Evolutionary conservation across 2,797 vertebrate species (phyloP).

Genomic region (Ataeniobius toweri): DNA sequence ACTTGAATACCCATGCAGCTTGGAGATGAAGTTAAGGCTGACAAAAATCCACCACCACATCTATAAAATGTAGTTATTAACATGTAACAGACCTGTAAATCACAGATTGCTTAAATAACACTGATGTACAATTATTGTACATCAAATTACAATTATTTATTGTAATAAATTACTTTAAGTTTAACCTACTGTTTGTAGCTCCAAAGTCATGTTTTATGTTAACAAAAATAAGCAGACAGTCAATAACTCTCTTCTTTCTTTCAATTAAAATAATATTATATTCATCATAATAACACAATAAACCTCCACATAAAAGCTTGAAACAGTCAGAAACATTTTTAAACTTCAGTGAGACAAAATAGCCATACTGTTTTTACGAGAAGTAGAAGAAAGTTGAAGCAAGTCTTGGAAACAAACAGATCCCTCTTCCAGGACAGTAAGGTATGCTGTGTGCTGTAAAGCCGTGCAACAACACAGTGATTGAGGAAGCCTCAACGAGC

Average conservation of each 20-base stretch:
- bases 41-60: conserved; percentile 45
- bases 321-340: neutral
- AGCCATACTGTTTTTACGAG: neutral
- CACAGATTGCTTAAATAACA: neutral
- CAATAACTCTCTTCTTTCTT: conserved; percentile 23
- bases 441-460: neutral
- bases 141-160: too few relatives aligned
- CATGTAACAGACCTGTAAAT: neutral
- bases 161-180: neutral
- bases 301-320: accelerated
- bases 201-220: neutral
- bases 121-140: neutral
- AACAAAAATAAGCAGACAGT: neutral
- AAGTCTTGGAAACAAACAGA: neutral
- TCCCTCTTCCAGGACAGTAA: neutral
- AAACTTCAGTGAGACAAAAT: neutral
- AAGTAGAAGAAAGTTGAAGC: neutral
- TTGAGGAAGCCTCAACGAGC: conserved; percentile 26
- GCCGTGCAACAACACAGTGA: neutral
- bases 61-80: conserved; percentile 34
- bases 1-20: accelerated
- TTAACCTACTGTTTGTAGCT: neutral
- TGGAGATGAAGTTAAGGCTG: conserved; percentile 28
- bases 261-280: neutral
- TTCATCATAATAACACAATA: conserved; percentile 30